Evolutionary conservation across 2,797 vertebrate genomes (phyloP), one percentile per base, ranked within the genome.

Genomic region (Coluber constrictor): DNA sequence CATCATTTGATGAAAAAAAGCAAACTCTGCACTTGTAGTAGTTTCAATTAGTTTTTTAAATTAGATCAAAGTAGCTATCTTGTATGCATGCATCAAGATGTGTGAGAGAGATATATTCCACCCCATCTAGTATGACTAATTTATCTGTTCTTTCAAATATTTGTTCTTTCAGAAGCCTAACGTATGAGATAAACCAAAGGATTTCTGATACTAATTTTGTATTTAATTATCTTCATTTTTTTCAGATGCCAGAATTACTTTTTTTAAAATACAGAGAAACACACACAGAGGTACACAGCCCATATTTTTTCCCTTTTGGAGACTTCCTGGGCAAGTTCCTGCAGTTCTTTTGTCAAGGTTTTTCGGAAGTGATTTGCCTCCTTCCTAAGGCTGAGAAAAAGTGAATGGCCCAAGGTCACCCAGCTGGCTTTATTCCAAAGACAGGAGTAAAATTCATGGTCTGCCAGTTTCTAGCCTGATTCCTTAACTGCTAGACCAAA

Each of bases 1-100:
- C 93, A 18, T 88, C 25, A 55, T 93, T 92, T 93, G 3, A 27
- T 94, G 90, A 95, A 89, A 3, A 47, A 13, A 91, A 63, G 8
- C 66, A 0, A 5, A 55, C 0, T 90, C 27, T 90, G 59, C 32
- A 66, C 20, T 56, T n/a, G 9, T 59, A 23, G 89, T 66, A 56
- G 47, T n/a, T 54, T 86, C 51, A 37, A 10, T 86, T 89, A 55
- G 25, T 74, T 86, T 87, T 25, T 86, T 20, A 11, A 89, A 83
- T 61, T 83, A 83, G 37, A 15, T 87, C 43, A 83, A 47, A 51
- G 51, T 60, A 83, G 8, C 54, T 61, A 74, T 74, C 54, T 56
- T 70, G 3, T 57, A 23, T 66, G 37, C 43, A 51, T 51, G 25
- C 32, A 74, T 32, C 56, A 61, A 7, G 37, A 51, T 11, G 15